These are phyloP conservation scores for Paratrypauchen microcephalus DNA, from an alignment of 2,797 vertebrate species.

Conservation along the genomic window DNA sequence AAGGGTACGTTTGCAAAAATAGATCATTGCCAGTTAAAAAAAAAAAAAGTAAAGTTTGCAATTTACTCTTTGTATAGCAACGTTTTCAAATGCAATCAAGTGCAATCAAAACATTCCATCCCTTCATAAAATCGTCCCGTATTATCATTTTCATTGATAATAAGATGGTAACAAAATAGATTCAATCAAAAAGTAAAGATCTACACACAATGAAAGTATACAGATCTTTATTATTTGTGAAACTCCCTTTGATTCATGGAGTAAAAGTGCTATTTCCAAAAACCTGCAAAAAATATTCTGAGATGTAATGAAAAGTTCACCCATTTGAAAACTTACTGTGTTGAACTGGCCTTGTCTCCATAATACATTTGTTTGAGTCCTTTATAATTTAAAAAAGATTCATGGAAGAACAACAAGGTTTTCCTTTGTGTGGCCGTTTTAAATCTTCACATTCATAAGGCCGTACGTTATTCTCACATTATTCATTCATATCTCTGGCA, in stretches of 20 bases:
- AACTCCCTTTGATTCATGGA: background rate
- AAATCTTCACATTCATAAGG: constrained; percentile 20
- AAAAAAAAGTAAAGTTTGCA: background rate
- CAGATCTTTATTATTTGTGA: background rate
- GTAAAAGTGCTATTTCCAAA: background rate
- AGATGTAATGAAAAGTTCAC: background rate
- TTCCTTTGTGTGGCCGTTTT: constrained; percentile 19
- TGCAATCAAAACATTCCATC: background rate
- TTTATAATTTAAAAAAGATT: constrained; percentile 15
- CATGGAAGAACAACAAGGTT: constrained; percentile 36
- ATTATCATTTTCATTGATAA: too few species aligned
- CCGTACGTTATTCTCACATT: constrained; percentile 22
- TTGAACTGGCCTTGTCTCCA: background rate
- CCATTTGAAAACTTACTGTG: background rate
- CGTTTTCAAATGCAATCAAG: background rate
- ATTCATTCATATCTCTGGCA: constrained; percentile 24
- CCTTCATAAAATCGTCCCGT: background rate
- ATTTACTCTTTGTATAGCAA: background rate
- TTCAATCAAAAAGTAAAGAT: background rate
- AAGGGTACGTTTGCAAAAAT: background rate
- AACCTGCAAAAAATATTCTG: background rate
- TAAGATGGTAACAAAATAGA: too few species aligned
- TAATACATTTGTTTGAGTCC: background rate
- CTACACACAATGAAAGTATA: background rate
- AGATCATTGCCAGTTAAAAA: background rate